Evolutionary conservation across 1,140 invertebrate species (phyloP), one percentile per base, ranked within the genome.

Genomic region (Aplysia californica): DNA sequence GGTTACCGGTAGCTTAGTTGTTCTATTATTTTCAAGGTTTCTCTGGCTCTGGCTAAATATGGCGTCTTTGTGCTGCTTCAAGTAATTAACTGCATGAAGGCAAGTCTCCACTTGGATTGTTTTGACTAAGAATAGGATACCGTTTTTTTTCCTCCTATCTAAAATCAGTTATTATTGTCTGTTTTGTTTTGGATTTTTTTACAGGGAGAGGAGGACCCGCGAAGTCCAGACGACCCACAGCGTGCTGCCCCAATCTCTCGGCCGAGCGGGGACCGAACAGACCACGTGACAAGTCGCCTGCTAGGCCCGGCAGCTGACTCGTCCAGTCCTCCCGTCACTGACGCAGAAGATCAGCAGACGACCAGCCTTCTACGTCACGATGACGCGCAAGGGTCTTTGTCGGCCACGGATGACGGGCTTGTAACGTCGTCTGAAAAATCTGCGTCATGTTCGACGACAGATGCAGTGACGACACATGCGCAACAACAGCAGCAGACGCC

Each of bases 151-250:
- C 67, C 31, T 23, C 31, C 64, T 33, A 29, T 66, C 64, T 10
- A 5, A n/a, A 10, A 10, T 15, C 44, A 50, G n/a, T 15, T n/a
- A 50, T 15, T 50, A 15, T 50, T 50, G 10, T 10, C 44, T 50
- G 44, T 50, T 10, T 50, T 50, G 44, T 50, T 50, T 50, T 10
- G 44, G 10, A 15, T 50, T 50, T 50, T 72, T 61, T 38, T 41
- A 1, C 21, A 75, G 72, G 72, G 72, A 75, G 72, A 75, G 21
- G 72, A 75, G 50, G 61, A 75, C 59, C 29, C 58, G 6, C 72
- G 41, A 18, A 29, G 31, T 10, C 5, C 29, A 33, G 41, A 65
- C 6, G 61, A 75, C 20, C 29, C 6, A 50, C 44, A n/a, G 10
- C 44, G 10, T 15, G 44, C 10, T 50, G 10, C 44, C 44, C n/a